phyloP scores from a whole-genome alignment of 2,797 vertebrate genomes.

The Masticophis lateralis region DNA sequence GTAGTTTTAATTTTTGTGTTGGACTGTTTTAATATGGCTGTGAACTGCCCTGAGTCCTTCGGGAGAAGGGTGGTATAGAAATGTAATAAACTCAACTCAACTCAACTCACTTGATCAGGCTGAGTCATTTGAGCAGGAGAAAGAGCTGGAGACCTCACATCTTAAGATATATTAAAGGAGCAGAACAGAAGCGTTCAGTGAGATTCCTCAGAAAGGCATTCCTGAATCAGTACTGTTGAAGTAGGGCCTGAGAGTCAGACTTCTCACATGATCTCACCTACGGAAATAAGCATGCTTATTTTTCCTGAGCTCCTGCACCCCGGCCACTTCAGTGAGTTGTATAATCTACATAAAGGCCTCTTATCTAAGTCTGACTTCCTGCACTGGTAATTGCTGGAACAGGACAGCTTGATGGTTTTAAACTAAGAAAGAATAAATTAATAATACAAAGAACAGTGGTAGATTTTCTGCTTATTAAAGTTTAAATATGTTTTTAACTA shows the following conservation, averaged over 20 bases:
- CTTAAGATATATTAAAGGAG: not conserved
- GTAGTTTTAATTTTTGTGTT: no score
- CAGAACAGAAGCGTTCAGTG: not conserved
- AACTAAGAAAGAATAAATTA: conserved; percentile 15
- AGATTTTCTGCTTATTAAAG: conserved; percentile 12
- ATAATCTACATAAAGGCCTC: not conserved
- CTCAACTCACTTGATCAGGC: not conserved
- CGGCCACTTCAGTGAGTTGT: not conserved
- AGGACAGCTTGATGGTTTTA: not conserved
- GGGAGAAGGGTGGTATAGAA: no score
- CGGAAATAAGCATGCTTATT: not conserved
- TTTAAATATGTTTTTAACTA: conserved; percentile 1
- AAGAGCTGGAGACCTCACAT: not conserved
- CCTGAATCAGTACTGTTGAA: not conserved
- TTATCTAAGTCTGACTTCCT: not conserved
- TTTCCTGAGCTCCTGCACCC: not conserved
- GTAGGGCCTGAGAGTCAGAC: not conserved
- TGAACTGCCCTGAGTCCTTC: no score
- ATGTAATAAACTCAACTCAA: no score
- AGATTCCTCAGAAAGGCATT: not conserved
- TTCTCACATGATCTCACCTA: not conserved
- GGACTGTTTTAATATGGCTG: no score
- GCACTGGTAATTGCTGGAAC: not conserved
- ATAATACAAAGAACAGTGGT: conserved; percentile 19
- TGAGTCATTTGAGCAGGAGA: not conserved